Evolutionary conservation across 1,140 invertebrate genomes (phyloP), one percentile per base, ranked within the genome.

Genomic region (Medauroidea extradentata): DNA sequence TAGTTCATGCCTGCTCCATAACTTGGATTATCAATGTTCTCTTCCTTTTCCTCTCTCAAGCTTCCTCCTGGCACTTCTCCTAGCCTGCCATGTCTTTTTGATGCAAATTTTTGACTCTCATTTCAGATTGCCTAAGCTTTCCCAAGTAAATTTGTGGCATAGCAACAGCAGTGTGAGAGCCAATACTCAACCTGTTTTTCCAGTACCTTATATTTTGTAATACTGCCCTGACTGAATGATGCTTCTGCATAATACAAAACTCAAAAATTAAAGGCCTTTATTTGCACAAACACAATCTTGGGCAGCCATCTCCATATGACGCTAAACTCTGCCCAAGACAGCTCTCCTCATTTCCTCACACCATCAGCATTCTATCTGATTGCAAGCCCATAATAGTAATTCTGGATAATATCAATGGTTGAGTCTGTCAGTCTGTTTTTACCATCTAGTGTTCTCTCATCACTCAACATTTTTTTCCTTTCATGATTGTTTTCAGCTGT

Each of bases 271-370:
- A 65, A 52, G 24, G 49, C 56, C 57, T 48, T 23, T 18, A 49
- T 14, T 2, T 54, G 42, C 18, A 63, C 58, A 53, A 65, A 65
- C 5, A 44, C 44, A 13, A 57, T 60, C 53, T 65, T 65, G 4
- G 61, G 63, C 18, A 63, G 14, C 16, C 58, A 3, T 2, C 7
- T 21, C 63, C 61, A 65, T 41, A 65, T 51, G 2, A 65, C 38
- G 39, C 43, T 42, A 29, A 52, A 66, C 16, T 51, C 60, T 19
- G 66, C 62, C 61, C 61, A n/a, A 62, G 43, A 68, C 46, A 46
- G 58, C 58, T 38, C 14, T 44, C 29, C 21, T 57, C 63, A 64
- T 62, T 18, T 16, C 24, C 49, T n/a, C n/a, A 64, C 11, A 50
- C 46, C 57, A 23, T 42, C 14, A 14, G 23, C 46, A 59, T 63